phyloP scores from a whole-genome alignment of 2,888 invertebrate species.

The Eumerus sabulonum region DNA sequence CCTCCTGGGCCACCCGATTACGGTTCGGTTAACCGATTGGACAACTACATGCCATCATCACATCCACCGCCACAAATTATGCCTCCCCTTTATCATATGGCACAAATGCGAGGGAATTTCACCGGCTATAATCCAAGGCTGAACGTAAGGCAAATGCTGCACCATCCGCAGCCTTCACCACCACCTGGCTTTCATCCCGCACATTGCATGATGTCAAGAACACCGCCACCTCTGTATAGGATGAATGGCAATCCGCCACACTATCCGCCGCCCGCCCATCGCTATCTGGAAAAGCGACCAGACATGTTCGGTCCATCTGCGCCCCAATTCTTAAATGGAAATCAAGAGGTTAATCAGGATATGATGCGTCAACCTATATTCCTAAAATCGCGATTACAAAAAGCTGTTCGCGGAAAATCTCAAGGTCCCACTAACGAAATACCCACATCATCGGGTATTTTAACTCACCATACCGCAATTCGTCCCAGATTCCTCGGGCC shows the following conservation, averaged over 20 bases:
- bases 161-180: constrained; percentile 59
- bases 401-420: constrained; percentile 49
- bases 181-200: constrained; percentile 51
- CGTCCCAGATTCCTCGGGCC: constrained; percentile 59
- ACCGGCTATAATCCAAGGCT: constrained; percentile 47
- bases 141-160: constrained; percentile 54
- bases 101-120: constrained; percentile 58
- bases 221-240: constrained; percentile 67
- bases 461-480: constrained; percentile 55
- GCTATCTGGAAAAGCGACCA: constrained; percentile 61
- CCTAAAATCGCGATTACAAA: constrained; percentile 69
- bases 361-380: constrained; percentile 70
- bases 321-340: constrained; percentile 37
- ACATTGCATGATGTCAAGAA: constrained; percentile 52
- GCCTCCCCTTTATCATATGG: constrained; percentile 56
- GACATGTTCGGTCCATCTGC: constrained; percentile 46
- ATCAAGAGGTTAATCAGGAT: constrained; percentile 46
- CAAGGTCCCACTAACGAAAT: constrained; percentile 49
- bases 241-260: constrained; percentile 52
- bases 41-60: constrained; percentile 40
- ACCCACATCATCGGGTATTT: constrained; percentile 41
- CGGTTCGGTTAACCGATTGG: constrained; percentile 29
- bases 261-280: constrained; percentile 44
- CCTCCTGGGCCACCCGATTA: constrained; percentile 33
- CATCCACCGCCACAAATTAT: constrained; percentile 62